Evolutionary conservation across 2,888 invertebrate species (phyloP).

Genomic region (Resseliella maxima): DNA sequence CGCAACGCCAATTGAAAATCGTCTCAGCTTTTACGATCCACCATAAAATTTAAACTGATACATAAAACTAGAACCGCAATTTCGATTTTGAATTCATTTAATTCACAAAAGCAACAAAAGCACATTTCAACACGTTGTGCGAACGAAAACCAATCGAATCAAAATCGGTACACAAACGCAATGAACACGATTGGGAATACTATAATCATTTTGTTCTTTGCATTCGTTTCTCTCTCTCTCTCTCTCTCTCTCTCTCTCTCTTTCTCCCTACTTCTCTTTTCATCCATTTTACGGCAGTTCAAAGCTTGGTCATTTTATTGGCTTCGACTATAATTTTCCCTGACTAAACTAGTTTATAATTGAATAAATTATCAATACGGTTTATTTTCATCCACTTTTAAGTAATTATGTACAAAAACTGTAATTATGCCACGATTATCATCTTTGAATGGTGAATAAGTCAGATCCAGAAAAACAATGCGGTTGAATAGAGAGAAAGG

Average conservation of each 20-base stretch:
- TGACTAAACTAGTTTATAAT: constrained; percentile 48
- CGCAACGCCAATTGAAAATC: background rate
- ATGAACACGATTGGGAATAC: background rate
- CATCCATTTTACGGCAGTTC: background rate
- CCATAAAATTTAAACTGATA: background rate
- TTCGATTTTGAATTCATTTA: background rate
- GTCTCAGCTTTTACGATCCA: background rate
- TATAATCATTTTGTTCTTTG: background rate
- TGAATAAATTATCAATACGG: constrained; percentile 25
- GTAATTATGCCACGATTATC: constrained; percentile 14
- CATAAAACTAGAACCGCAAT: constrained; percentile 1
- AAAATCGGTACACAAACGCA: background rate
- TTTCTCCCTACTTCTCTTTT: no score
- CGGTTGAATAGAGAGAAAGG: no score
- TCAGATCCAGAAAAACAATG: no score
- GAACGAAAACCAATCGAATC: background rate
- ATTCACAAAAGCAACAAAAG: background rate
- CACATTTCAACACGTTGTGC: background rate
- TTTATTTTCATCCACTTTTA: constrained; percentile 39
- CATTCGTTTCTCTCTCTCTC: no score
- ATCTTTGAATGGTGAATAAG: background rate
- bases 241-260: no score
- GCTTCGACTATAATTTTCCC: background rate
- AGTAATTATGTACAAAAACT: constrained; percentile 53
- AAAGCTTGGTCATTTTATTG: background rate